Conservation (phyloP, 92 coral and sea anemone species). For the Bergia puertoricense region DNA sequence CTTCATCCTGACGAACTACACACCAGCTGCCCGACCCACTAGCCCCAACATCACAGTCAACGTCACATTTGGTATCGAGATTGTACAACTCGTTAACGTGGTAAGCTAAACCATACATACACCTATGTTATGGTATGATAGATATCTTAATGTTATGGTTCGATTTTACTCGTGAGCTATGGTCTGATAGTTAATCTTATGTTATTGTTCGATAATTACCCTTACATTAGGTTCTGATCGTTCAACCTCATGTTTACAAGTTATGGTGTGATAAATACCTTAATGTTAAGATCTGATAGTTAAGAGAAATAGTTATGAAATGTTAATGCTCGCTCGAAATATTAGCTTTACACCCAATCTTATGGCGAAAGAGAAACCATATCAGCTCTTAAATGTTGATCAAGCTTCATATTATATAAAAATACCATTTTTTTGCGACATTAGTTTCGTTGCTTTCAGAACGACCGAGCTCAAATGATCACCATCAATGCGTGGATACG, state of each 20-base stretch:
- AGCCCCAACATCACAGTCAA: conserved; percentile 38
- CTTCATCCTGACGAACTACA: conserved; percentile 17
- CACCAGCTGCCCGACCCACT: conserved; percentile 17
- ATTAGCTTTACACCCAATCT: too few relatives aligned
- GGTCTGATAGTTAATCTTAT: not conserved
- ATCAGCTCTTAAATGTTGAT: too few relatives aligned
- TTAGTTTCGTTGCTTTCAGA: not conserved
- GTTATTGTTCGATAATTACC: not conserved
- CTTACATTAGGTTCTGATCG: too few relatives aligned
- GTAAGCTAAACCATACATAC: conserved; percentile 5
- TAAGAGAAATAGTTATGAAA: too few relatives aligned
- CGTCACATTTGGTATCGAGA: conserved; percentile 56
- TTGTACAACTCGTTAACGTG: conserved; percentile 59
- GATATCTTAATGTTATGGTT: not conserved
- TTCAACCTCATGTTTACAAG: too few relatives aligned
- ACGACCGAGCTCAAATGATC: conserved; percentile 46
- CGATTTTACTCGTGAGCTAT: too few relatives aligned
- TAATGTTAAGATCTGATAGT: too few relatives aligned
- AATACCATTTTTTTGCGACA: not conserved
- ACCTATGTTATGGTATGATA: not conserved
- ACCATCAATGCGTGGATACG: conserved; percentile 43
- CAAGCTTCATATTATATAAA: not conserved
- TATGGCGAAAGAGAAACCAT: too few relatives aligned
- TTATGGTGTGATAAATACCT: too few relatives aligned
- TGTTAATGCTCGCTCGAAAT: too few relatives aligned